Conservation (phyloP, 2,888 invertebrate genomes). For the Acleris sparsana region DNA sequence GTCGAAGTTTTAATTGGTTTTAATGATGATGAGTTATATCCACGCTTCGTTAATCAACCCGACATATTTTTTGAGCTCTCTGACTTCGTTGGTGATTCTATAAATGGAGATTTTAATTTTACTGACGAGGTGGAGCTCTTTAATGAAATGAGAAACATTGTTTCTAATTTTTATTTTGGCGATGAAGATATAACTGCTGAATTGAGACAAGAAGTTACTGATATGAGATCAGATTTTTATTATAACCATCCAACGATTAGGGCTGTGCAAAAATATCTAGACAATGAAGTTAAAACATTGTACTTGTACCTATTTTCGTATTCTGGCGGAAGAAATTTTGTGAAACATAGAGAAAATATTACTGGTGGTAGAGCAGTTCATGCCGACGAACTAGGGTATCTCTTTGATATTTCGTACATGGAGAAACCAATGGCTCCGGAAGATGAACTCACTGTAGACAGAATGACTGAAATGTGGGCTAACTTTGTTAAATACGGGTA, state of each 20-base stretch:
- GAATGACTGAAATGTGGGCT: constrained; percentile 55
- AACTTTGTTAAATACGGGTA: constrained; percentile 63
- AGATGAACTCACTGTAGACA: constrained; percentile 53
- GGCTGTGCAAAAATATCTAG: constrained; percentile 44
- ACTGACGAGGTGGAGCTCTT: constrained; percentile 40
- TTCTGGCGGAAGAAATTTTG: constrained; percentile 34
- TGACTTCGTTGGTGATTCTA: constrained; percentile 25
- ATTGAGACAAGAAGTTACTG: constrained; percentile 46
- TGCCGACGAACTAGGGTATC: constrained; percentile 54
- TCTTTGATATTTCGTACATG: constrained; percentile 46
- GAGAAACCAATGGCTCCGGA: constrained; percentile 40
- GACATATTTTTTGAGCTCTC: not conserved
- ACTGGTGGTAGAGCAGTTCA: constrained; percentile 47
- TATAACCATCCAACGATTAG: constrained; percentile 48
- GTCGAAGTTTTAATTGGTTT: constrained; percentile 28
- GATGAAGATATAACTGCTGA: constrained; percentile 43
- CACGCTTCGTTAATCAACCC: not conserved
- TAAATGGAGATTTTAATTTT: constrained; percentile 32
- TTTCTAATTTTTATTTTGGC: constrained; percentile 46
- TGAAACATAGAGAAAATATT: constrained; percentile 40
- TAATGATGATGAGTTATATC: not conserved
- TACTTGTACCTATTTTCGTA: constrained; percentile 31
- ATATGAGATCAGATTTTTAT: constrained; percentile 51
- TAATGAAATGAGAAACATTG: constrained; percentile 39
- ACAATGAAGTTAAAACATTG: constrained; percentile 29